Evolutionary conservation across 1,140 invertebrate genomes (phyloP).

Genomic region (Zaprionus gabonicus): DNA sequence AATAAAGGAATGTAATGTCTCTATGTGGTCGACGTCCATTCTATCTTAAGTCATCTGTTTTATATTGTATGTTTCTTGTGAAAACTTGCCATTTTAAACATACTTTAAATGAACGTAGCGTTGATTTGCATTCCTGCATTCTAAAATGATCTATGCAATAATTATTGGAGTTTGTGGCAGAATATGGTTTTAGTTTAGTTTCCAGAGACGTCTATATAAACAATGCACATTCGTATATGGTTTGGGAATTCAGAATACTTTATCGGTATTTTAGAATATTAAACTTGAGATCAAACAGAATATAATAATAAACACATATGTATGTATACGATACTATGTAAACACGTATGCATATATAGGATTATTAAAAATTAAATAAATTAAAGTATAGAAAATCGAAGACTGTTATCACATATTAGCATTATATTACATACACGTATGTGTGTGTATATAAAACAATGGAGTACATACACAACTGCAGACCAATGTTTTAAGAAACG

Average conservation of each 20-base stretch:
- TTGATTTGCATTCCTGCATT: background rate
- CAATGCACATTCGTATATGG: background rate
- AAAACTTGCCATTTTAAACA: no score
- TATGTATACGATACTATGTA: constrained; percentile 15
- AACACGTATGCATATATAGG: constrained; percentile 43
- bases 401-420: constrained; percentile 66
- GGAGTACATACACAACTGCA: background rate
- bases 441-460: background rate
- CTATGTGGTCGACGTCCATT: no score
- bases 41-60: no score
- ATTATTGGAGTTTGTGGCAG: background rate
- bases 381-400: constrained; percentile 44
- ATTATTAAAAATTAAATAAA: constrained; percentile 62
- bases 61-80: no score
- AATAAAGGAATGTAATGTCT: no score
- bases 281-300: background rate
- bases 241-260: no score
- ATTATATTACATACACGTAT: constrained; percentile 6
- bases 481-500: background rate
- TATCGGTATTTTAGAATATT: no score
- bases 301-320: background rate
- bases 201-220: background rate
- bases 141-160: background rate
- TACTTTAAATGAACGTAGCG: no score
- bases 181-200: background rate